Evolutionary conservation across 2,888 invertebrate species (phyloP).

Genomic region (Pelosia muscerda): DNA sequence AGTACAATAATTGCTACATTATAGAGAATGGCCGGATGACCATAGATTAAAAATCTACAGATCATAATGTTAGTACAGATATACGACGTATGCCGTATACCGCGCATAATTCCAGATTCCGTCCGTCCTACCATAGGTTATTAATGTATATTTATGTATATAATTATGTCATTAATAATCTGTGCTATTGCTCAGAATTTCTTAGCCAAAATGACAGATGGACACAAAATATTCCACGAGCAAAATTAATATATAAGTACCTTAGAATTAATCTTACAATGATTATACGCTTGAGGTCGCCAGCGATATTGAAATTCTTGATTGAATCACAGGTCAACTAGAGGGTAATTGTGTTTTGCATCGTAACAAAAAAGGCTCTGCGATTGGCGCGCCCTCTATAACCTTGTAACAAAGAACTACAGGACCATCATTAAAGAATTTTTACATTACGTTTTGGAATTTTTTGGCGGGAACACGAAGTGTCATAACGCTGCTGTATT

Average conservation of each 20-base stretch:
- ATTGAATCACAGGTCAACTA: constrained; percentile 18
- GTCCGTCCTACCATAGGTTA: too few species aligned
- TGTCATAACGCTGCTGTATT: too few species aligned
- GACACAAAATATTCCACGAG: too few species aligned
- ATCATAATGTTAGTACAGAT: too few species aligned
- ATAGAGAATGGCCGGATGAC: too few species aligned
- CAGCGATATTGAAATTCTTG: constrained; percentile 12
- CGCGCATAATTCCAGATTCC: too few species aligned
- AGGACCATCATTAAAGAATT: not conserved
- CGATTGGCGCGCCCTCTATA: not conserved
- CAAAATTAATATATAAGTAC: not conserved
- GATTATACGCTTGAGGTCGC: constrained; percentile 10
- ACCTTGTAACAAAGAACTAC: constrained; percentile 8
- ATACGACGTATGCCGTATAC: too few species aligned
- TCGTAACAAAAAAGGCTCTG: not conserved
- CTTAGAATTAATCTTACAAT: not conserved
- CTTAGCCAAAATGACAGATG: not conserved
- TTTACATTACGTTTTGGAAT: not conserved
- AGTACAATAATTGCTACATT: too few species aligned
- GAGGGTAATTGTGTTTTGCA: constrained; percentile 14
- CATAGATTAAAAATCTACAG: too few species aligned
- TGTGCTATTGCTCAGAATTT: not conserved
- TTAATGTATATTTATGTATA: too few species aligned
- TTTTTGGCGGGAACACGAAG: too few species aligned
- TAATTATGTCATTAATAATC: too few species aligned